phyloP scores from a whole-genome alignment of 1,140 invertebrate species.

The Caligus rogercresseyi region DNA sequence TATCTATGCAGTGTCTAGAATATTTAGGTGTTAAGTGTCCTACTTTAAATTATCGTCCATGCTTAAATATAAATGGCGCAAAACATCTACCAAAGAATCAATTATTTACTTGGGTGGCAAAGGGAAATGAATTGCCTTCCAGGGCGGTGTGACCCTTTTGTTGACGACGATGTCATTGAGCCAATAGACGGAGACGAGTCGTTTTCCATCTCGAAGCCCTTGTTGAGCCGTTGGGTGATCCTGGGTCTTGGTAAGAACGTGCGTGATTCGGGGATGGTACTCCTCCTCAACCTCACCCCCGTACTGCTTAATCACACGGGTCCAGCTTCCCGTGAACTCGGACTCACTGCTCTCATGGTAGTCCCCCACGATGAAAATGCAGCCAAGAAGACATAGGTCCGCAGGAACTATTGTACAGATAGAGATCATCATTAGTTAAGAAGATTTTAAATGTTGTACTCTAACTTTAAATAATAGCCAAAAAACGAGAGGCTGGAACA shows the following conservation, averaged over 20 bases:
- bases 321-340: slow-evolving; percentile 49
- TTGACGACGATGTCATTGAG: slow-evolving; percentile 67
- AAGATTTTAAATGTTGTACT: slow-evolving; percentile 21
- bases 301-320: slow-evolving; percentile 58
- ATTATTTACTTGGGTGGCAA: slow-evolving; percentile 43
- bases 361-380: slow-evolving; percentile 71
- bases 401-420: slow-evolving; percentile 69
- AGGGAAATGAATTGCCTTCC: slow-evolving; percentile 76
- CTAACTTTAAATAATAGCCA: too few species aligned
- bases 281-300: slow-evolving; percentile 67
- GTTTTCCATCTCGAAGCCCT: slow-evolving; percentile 54
- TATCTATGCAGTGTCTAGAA: too few species aligned
- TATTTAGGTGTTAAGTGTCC: too few species aligned
- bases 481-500: too few species aligned
- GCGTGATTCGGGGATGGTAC: slow-evolving; percentile 68
- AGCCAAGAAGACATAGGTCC: slow-evolving; percentile 72
- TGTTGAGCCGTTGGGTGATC: slow-evolving; percentile 29
- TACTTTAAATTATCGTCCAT: too few species aligned
- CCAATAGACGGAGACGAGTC: slow-evolving; percentile 85
- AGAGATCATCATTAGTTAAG: slow-evolving; percentile 25
- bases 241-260: slow-evolving; percentile 75
- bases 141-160: slow-evolving; percentile 68
- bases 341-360: slow-evolving; percentile 36
- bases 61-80: too few species aligned
- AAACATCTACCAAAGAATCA: too few species aligned